These are phyloP conservation scores for Typhlomys cinereus DNA, from an alignment of 2,113 vertebrate species.

Conservation along the genomic window DNA sequence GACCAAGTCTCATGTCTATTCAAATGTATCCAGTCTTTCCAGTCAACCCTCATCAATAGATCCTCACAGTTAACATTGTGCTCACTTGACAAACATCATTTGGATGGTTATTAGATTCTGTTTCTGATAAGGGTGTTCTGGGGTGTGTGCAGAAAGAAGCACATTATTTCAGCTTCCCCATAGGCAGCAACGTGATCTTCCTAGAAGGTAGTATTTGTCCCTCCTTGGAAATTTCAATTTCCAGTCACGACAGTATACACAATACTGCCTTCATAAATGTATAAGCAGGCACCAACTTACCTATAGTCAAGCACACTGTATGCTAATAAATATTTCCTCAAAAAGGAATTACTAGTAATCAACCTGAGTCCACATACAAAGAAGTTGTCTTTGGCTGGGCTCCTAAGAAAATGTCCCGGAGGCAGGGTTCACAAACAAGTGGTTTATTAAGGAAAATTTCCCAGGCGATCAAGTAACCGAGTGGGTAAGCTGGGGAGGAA, in stretches of 20 bases:
- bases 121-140: background rate
- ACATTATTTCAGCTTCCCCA: background rate
- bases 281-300: background rate
- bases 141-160: fast-evolving
- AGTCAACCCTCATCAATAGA: background rate
- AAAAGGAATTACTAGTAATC: background rate
- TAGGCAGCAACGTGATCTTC: background rate
- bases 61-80: background rate
- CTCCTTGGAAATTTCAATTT: background rate
- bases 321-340: background rate
- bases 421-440: background rate
- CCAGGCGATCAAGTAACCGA: background rate
- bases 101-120: background rate
- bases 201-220: background rate
- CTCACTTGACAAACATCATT: background rate
- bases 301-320: background rate
- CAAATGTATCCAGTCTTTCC: background rate
- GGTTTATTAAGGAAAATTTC: background rate
- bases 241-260: background rate
- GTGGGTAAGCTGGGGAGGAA: background rate
- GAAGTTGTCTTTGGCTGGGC: background rate
- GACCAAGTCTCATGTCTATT: background rate
- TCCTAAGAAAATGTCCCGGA: background rate
- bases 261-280: background rate
- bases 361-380: background rate